Conservation (phyloP, 2,797 vertebrate genomes). For the Crenichthys baileyi region DNA sequence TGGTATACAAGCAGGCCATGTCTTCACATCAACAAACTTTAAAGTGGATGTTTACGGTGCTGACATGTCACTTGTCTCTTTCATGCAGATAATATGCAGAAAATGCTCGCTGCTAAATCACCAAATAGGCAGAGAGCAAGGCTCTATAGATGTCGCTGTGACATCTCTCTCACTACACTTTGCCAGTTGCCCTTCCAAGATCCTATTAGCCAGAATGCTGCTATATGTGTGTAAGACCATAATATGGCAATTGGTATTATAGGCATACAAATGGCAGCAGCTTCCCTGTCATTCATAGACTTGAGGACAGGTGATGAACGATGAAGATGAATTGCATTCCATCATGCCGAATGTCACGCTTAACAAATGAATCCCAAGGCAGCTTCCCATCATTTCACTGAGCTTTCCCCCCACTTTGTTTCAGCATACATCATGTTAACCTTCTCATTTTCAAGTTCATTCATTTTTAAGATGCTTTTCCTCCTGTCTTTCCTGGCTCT, state of each 20-base stretch:
- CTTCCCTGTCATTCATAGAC: conserved; percentile 58
- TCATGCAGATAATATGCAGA: conserved; percentile 1
- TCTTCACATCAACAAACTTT: conserved; percentile 2
- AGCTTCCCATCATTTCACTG: conserved; percentile 76
- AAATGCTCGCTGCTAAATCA: conserved; percentile 10
- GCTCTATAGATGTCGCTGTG: not conserved
- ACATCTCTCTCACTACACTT: conserved; percentile 8
- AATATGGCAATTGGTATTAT: conserved; percentile 43
- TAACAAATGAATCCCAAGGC: conserved; percentile 77
- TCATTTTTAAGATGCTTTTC: conserved; percentile 77
- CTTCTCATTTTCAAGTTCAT: conserved; percentile 82
- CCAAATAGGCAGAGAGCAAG: not conserved
- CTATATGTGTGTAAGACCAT: conserved; percentile 29
- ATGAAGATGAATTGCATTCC: conserved; percentile 69
- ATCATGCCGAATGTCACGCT: conserved; percentile 39
- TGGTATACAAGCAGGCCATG: too few species aligned
- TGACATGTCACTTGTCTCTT: not conserved
- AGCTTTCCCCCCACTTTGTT: conserved; percentile 56
- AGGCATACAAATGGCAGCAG: conserved; percentile 41
- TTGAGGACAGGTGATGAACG: conserved; percentile 66
- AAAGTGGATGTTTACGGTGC: not conserved
- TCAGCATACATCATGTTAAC: conserved; percentile 81
- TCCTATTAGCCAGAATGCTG: conserved; percentile 40
- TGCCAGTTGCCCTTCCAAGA: conserved; percentile 7
- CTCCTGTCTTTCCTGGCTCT: conserved; percentile 42